A percentile compares a stretch with the other conserved stretches of the same genome.
Conservation (phyloP, 2,113 vertebrate species). For the Strigops habroptila region DNA sequence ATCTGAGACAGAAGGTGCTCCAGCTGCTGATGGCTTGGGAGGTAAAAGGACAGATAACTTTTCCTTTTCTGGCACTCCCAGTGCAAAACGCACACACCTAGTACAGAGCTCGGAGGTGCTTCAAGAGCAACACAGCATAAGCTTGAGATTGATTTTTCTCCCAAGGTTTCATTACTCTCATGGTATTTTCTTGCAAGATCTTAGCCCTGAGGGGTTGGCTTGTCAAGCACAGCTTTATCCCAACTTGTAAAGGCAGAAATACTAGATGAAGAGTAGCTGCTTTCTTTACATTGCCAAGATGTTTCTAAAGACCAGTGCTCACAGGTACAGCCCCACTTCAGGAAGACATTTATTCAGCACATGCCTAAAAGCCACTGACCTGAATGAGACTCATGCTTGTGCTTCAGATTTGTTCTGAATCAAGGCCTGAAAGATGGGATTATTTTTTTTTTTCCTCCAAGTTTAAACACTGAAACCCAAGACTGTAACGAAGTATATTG, state of each 20-base stretch:
- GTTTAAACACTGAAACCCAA: conserved; percentile 4
- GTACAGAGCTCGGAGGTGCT: background rate
- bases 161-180: background rate
- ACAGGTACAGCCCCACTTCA: fast-evolving
- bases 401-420: background rate
- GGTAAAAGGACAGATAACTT: background rate
- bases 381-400: background rate
- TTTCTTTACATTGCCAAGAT: background rate
- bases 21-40: background rate
- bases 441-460: background rate
- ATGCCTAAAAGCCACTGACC: background rate
- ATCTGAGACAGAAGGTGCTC: background rate
- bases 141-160: too few species aligned
- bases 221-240: background rate
- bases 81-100: background rate
- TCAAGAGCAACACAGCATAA: background rate
- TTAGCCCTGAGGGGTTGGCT: background rate
- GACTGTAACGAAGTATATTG: background rate
- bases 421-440: background rate
- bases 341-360: background rate
- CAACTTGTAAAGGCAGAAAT: background rate
- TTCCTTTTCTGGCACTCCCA: background rate
- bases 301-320: background rate
- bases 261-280: background rate
- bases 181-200: background rate